Conservation (phyloP, 2,113 vertebrate genomes). For the Gallinago media region DNA sequence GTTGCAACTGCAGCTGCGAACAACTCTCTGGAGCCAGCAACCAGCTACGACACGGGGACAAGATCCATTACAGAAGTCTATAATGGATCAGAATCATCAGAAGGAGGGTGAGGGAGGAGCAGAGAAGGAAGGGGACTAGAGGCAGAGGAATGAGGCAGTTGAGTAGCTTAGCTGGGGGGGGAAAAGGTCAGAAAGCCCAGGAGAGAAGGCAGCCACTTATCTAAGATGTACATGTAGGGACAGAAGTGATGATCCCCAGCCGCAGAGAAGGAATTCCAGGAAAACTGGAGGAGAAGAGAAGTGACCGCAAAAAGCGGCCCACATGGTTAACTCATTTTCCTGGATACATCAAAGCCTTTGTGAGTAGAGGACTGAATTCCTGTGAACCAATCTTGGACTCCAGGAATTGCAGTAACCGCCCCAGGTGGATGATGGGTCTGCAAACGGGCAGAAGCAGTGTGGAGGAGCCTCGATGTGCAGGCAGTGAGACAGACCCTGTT, state of each 20-base stretch:
- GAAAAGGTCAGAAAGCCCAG: not conserved
- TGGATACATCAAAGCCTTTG: not conserved
- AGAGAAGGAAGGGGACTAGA: not conserved
- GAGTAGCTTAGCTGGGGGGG: not conserved
- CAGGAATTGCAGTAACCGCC: not conserved
- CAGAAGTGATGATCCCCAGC: not conserved
- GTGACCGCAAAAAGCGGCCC: not conserved
- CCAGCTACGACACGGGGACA: rapidly evolving
- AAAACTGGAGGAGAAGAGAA: not conserved
- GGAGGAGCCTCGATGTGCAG: rapidly evolving
- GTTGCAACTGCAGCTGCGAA: not conserved
- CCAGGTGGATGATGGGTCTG: not conserved
- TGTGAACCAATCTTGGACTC: not conserved
- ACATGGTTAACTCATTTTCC: not conserved
- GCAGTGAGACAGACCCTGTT: not conserved
- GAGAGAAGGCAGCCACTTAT: not conserved
- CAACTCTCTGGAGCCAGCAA: not conserved
- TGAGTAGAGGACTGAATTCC: not conserved
- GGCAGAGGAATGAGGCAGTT: not conserved
- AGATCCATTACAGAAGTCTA: not conserved
- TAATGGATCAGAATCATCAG: not conserved
- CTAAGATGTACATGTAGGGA: not conserved
- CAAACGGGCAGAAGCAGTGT: not conserved
- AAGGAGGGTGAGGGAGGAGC: not conserved
- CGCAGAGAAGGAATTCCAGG: not conserved